These are phyloP conservation scores for Toxostoma redivivum DNA, from an alignment of 2,113 vertebrate genomes.

Conservation along the genomic window DNA sequence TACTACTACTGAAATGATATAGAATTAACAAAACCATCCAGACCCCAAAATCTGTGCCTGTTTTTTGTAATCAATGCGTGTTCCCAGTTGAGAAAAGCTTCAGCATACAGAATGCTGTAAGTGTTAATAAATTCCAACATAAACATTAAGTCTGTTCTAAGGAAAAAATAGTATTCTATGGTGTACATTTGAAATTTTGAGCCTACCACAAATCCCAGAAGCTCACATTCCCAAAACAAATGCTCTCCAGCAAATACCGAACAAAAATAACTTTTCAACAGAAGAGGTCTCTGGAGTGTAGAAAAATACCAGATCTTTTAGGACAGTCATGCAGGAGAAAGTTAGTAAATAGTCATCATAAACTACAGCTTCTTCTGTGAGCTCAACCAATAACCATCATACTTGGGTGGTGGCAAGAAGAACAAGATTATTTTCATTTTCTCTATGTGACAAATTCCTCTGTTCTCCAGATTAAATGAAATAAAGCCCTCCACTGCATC, in stretches of 20 bases:
- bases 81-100: background rate
- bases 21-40: background rate
- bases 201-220: slow-evolving; percentile 53
- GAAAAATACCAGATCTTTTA: slow-evolving; percentile 14
- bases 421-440: slow-evolving; percentile 59
- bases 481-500: slow-evolving; percentile 13
- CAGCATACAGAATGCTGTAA: background rate
- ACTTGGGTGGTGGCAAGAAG: background rate
- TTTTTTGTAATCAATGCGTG: background rate
- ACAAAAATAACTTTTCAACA: slow-evolving; percentile 63
- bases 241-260: slow-evolving; percentile 60
- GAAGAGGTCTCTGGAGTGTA: slow-evolving; percentile 39
- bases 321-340: slow-evolving; percentile 33
- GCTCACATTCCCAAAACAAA: slow-evolving; percentile 40
- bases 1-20: background rate
- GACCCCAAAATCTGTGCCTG: background rate
- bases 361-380: slow-evolving; percentile 26
- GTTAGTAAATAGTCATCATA: slow-evolving; percentile 41
- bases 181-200: slow-evolving; percentile 34
- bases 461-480: slow-evolving; percentile 52
- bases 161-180: background rate
- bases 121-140: slow-evolving; percentile 17
- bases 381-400: background rate
- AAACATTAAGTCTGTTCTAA: background rate
- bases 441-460: slow-evolving; percentile 55